Evolutionary conservation across 1,140 invertebrate species (phyloP).

Genomic region (Cydia strobilella): DNA sequence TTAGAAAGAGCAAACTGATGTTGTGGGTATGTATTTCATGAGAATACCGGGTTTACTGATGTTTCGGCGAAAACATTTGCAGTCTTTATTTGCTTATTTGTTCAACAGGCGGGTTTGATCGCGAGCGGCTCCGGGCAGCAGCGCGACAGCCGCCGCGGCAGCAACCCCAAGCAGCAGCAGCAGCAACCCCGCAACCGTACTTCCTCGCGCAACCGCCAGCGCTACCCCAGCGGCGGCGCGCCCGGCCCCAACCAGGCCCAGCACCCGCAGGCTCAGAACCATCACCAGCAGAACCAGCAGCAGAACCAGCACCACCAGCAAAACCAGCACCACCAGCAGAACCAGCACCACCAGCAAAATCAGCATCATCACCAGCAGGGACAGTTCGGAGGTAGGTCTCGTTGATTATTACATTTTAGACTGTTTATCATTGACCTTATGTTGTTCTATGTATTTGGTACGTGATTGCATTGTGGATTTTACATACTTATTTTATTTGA

Average conservation of each 20-base stretch:
- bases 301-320: conserved; percentile 52
- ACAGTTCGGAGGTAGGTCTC: conserved; percentile 33
- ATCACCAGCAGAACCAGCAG: conserved; percentile 54
- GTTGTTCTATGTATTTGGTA: too few relatives aligned
- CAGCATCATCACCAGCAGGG: conserved; percentile 58
- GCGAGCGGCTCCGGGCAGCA: conserved; percentile 53
- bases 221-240: conserved; percentile 60
- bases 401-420: too few relatives aligned
- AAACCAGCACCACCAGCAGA: conserved; percentile 54
- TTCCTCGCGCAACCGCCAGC: conserved; percentile 64
- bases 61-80: too few relatives aligned
- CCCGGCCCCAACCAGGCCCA: conserved; percentile 64
- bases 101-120: conserved; percentile 50
- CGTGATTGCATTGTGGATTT: too few relatives aligned
- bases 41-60: too few relatives aligned
- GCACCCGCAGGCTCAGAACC: conserved; percentile 56
- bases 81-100: not conserved
- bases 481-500: too few relatives aligned
- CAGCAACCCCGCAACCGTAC: conserved; percentile 56
- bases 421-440: too few relatives aligned
- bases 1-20: too few relatives aligned
- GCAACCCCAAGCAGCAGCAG: conserved; percentile 46
- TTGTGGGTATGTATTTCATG: too few relatives aligned
- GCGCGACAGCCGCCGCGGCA: conserved; percentile 59
- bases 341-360: conserved; percentile 57